These are phyloP conservation scores for Oegoconia quadripuncta DNA, from an alignment of 2,888 invertebrate genomes.

Conservation along the genomic window DNA sequence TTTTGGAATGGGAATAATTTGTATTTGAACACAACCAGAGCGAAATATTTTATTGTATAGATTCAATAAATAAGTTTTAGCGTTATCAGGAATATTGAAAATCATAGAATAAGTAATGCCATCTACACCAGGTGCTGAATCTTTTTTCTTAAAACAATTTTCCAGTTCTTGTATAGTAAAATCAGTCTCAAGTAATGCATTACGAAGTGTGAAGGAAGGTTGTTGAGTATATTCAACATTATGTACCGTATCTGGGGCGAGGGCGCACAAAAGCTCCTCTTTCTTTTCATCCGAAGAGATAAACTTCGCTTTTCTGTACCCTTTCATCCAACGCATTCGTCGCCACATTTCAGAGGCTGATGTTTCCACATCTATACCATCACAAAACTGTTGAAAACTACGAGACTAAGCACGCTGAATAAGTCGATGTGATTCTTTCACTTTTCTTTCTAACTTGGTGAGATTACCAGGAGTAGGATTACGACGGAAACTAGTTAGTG, in stretches of 20 bases:
- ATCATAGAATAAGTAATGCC: constrained; percentile 5
- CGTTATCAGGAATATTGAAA: not conserved
- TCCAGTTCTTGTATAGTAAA: not conserved
- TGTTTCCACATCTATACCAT: constrained; percentile 1
- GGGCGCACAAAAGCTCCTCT: not conserved
- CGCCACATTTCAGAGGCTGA: constrained; percentile 7
- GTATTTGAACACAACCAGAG: not conserved
- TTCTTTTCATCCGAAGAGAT: too few species aligned
- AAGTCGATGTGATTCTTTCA: not conserved
- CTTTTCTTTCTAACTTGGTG: not conserved
- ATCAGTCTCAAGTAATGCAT: not conserved
- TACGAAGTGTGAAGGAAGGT: not conserved
- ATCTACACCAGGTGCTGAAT: constrained; percentile 5
- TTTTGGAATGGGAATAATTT: not conserved
- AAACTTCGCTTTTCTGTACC: not conserved
- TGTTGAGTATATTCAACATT: not conserved
- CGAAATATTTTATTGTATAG: not conserved
- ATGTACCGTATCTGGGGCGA: constrained; percentile 5
- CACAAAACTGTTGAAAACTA: constrained; percentile 2
- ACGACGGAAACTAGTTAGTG: not conserved
- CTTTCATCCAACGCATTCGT: constrained; percentile 8
- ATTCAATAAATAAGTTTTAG: not conserved
- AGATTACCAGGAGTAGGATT: constrained; percentile 4
- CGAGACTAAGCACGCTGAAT: not conserved
- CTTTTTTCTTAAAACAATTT: not conserved